Evolutionary conservation across 37 sponge, comb jelly and placozoan genomes (phyloP), one percentile per base, ranked within the genome.

Genomic region (Aphrocallistes beatrix): DNA sequence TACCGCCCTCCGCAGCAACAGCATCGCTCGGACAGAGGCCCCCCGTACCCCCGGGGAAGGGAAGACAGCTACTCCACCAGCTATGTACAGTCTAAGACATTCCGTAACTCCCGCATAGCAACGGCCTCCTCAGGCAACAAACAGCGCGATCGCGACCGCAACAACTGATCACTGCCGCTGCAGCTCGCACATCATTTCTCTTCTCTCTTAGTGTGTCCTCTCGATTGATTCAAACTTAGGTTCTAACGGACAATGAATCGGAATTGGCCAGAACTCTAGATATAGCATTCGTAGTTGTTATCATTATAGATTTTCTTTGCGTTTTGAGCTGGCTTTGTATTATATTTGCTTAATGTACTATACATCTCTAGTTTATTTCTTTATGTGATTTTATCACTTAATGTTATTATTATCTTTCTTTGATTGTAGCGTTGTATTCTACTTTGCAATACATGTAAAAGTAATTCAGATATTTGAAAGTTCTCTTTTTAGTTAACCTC

Each of bases 181-280:
- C n/a, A 19, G n/a, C n/a, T 19, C 45, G 45, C 13, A 42, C 6
- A 25, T 25, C n/a, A 60, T 19, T 60, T 47, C 75, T 60, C 75
- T 60, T 60, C 10, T 30, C n/a, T 60, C 3, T 3, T 21, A 19
- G 17, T 28, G 75, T 60, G 32, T 60, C 28, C 75, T 30, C 8
- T 60, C 75, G 75, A 60, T 60, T 19, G n/a, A 30, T 30, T 25
- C n/a, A 21, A 25, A 60, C 28, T 32, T 60, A 60, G 25, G 34
- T 60, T n/a, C n/a, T n/a, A 21, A 3, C 75, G n/a, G 10, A 42
- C 34, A 25, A 30, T 60, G 21, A 19, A 13, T 3, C n/a, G 75
- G 75, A 60, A 60, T 60, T 60, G n/a, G 75, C 75, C 75, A 60
- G 75, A 60, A 60, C n/a, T n/a, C n/a, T n/a, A n/a, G n/a, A n/a